Evolutionary conservation across 2,113 vertebrate species (phyloP).

Genomic region (Rhinichthys klamathensis): DNA sequence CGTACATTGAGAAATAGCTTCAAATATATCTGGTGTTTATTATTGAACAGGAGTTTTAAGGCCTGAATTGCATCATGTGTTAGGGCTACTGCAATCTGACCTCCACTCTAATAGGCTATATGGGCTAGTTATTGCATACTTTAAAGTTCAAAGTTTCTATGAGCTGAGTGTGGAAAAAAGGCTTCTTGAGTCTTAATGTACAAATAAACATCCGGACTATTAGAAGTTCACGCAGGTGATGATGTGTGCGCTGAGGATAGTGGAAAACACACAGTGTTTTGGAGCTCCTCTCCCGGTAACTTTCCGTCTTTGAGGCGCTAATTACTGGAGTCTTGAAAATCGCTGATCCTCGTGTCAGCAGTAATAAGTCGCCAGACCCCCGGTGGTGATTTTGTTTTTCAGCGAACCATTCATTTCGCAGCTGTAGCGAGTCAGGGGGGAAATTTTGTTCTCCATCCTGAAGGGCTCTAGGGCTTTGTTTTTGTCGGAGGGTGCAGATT

Average conservation of each 20-base stretch:
- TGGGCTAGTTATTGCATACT: not conserved
- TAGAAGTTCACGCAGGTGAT: not conserved
- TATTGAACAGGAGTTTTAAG: not conserved
- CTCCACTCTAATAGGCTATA: not conserved
- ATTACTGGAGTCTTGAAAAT: constrained; percentile 28
- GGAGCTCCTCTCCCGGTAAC: constrained; percentile 21
- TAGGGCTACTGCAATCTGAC: not conserved
- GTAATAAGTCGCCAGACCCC: constrained; percentile 36
- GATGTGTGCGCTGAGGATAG: constrained; percentile 8
- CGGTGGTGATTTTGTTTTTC: constrained; percentile 45
- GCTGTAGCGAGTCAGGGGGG: constrained; percentile 34
- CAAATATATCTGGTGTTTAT: not conserved
- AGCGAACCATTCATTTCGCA: constrained; percentile 27
- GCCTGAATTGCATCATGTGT: not conserved
- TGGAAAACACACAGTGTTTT: constrained; percentile 36
- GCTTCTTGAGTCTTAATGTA: not conserved
- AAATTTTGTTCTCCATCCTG: constrained; percentile 27
- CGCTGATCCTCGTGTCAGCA: constrained; percentile 19
- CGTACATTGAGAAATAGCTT: not conserved
- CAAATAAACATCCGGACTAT: not conserved
- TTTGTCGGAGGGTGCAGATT: constrained; percentile 23
- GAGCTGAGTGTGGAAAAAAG: not conserved
- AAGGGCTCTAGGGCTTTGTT: constrained; percentile 16
- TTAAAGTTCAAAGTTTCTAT: not conserved
- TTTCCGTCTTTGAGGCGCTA: constrained; percentile 22